These are phyloP conservation scores for Cygnus buccinator DNA, from an alignment of 2,113 vertebrate genomes.

Conservation along the genomic window DNA sequence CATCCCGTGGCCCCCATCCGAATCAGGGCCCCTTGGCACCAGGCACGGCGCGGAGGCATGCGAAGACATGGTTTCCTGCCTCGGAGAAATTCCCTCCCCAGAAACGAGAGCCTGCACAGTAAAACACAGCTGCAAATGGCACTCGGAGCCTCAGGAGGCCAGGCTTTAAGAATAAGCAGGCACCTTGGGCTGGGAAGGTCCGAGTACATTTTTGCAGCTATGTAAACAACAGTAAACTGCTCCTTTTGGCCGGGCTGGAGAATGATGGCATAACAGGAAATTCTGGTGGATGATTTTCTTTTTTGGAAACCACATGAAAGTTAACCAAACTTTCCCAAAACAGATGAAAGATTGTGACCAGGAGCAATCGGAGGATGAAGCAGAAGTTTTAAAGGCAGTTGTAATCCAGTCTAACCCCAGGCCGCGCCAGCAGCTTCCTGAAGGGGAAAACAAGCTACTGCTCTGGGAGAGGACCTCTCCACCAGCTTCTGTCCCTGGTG, in stretches of 20 bases:
- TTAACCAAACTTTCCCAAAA: conserved; percentile 69
- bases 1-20: neutral
- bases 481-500: neutral
- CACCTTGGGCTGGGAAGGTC: conserved; percentile 67
- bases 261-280: conserved; percentile 70
- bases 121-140: conserved; percentile 69
- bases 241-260: conserved; percentile 41
- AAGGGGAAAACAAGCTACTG: conserved; percentile 9
- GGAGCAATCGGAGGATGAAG: conserved; percentile 16
- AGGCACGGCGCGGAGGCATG: neutral
- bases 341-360: conserved; percentile 64
- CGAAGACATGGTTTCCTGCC: conserved; percentile 46
- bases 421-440: neutral
- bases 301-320: conserved; percentile 70
- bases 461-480: neutral
- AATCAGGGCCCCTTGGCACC: conserved; percentile 24
- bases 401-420: neutral
- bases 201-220: conserved; percentile 64
- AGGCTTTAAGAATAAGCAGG: conserved; percentile 62
- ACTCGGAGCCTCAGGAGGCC: conserved; percentile 10
- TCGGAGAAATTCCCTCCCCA: conserved; percentile 57
- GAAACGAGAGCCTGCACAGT: conserved; percentile 45
- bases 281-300: conserved; percentile 68
- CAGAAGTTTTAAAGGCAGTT: neutral
- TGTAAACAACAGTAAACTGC: conserved; percentile 69